Evolutionary conservation across 2,797 vertebrate genomes (phyloP), one percentile per base, ranked within the genome.

Genomic region (Poecilia wingei): DNA sequence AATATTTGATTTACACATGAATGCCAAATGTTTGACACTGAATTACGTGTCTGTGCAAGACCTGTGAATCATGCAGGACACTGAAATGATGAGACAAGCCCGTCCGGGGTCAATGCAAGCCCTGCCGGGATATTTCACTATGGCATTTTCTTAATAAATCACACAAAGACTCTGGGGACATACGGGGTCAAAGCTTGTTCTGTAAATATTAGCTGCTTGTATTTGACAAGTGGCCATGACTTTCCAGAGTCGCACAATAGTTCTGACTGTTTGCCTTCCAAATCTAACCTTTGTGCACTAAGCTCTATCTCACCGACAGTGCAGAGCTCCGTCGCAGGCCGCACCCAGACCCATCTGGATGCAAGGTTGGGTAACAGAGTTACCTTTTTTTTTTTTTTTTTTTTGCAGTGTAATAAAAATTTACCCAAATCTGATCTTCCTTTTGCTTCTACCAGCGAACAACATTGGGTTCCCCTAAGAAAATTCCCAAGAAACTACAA

Each of bases 211-310:
- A 83, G 53, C 33, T 78, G 10, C 89, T 93, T 94, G 87, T 95
- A 76, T 94, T 94, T 92, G 88, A 91, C 89, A 94, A 93, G 91
- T 91, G 91, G 86, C 93, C 84, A 84, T 94, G 93, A 94, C 92
- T 94, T 93, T 92, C 80, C 87, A 87, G 79, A 90, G 82, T 80
- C 83, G 3, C 86, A 94, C 93, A 94, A 95, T 94, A 86, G 91
- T 85, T 85, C 75, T 1, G 79, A 78, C 86, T 95, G 93, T 95
- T 95, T 95, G 87, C 89, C 87, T 93, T 94, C 79, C 89, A 94
- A 92, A 93, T 94, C 93, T 93, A 92, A 92, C 89, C 91, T 94
- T 94, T 94, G 91, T 94, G 91, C 79, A 16, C 84, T 87, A 89
- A 93, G 84, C 92, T 91, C 91, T 93, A 93, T 94, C 92, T 94